Conservation (phyloP, 2,888 invertebrate species). For the Lathronympha strigana region DNA sequence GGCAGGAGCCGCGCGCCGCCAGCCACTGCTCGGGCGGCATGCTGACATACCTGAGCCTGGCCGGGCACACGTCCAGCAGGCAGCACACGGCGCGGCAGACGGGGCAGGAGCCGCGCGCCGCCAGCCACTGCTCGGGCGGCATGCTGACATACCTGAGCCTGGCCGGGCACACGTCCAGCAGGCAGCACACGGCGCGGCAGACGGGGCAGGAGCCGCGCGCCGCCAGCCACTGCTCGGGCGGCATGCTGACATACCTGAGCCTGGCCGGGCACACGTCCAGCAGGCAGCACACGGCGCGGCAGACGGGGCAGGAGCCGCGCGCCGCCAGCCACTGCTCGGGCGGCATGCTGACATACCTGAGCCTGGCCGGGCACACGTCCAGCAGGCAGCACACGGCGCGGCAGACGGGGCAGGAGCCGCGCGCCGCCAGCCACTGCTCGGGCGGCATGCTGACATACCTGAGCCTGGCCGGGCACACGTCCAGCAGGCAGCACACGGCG, state of each 20-base stretch:
- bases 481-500: slow-evolving; percentile 21
- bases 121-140: slow-evolving; percentile 1
- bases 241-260: not conserved
- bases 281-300: slow-evolving; percentile 20
- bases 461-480: slow-evolving; percentile 82
- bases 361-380: slow-evolving; percentile 83
- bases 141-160: not conserved
- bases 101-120: not conserved
- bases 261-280: slow-evolving; percentile 83
- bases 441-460: not conserved
- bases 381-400: slow-evolving; percentile 21
- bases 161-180: slow-evolving; percentile 83
- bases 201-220: slow-evolving; percentile 6
- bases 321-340: not conserved
- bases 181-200: slow-evolving; percentile 18
- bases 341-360: not conserved
- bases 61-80: slow-evolving; percentile 82
- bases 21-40: not conserved
- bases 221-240: not conserved
- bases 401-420: slow-evolving; percentile 11
- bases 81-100: slow-evolving; percentile 20
- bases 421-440: not conserved
- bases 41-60: slow-evolving; percentile 24
- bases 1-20: not conserved
- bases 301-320: slow-evolving; percentile 6